Percentiles rank a stretch among this genome's conserved stretches.
phyloP scores from a whole-genome alignment of 2,888 invertebrate genomes.

The Limenitis camilla region DNA sequence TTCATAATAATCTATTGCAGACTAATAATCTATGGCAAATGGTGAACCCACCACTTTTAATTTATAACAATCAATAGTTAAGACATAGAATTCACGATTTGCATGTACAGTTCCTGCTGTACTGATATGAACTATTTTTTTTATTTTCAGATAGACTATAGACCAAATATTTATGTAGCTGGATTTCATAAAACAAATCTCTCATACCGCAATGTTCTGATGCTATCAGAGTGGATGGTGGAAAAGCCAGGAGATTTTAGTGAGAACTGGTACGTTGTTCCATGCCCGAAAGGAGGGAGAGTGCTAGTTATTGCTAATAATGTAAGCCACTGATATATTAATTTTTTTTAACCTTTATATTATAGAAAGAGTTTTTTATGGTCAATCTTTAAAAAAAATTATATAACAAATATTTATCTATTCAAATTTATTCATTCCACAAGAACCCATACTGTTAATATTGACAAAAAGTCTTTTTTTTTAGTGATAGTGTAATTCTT shows the following conservation, averaged over 20 bases:
- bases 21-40: too few species aligned
- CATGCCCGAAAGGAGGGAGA: conserved; percentile 89
- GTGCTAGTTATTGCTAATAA: conserved; percentile 85
- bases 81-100: too few species aligned
- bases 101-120: too few species aligned
- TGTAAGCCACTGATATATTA: conserved; percentile 48
- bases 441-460: too few species aligned
- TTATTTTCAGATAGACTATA: conserved; percentile 46
- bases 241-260: conserved; percentile 86
- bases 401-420: too few species aligned
- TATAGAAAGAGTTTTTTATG: not conserved
- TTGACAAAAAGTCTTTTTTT: too few species aligned
- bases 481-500: too few species aligned
- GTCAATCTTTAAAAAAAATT: not conserved
- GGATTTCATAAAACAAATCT: conserved; percentile 49
- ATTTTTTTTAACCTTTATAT: not conserved
- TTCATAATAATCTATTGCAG: too few species aligned
- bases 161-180: conserved; percentile 59
- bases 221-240: conserved; percentile 95
- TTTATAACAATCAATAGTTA: too few species aligned
- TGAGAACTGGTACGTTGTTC: conserved; percentile 81
- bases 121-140: not conserved
- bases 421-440: too few species aligned
- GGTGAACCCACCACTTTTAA: too few species aligned
- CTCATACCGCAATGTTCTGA: conserved; percentile 75